A percentile compares a stretch with the other conserved stretches of the same genome.
Conservation (phyloP, 2,888 invertebrate species). For the Incurvaria masculella region DNA sequence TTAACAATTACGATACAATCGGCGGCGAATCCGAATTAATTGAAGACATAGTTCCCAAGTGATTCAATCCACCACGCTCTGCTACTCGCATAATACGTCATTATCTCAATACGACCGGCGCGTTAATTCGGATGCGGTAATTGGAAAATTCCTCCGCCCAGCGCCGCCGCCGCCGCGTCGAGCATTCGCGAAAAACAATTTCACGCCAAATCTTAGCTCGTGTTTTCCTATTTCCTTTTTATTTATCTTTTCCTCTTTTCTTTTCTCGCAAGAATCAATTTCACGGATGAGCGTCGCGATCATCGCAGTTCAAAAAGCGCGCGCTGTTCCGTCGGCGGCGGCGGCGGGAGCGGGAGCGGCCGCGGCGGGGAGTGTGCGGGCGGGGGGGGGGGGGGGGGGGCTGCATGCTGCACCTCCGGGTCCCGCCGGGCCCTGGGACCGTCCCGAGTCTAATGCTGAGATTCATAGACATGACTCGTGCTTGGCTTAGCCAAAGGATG, state of each 20-base stretch:
- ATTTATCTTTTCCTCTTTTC: slow-evolving; percentile 57
- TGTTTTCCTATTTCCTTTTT: slow-evolving; percentile 58
- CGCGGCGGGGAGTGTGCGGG: background rate
- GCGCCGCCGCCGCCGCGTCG: slow-evolving; percentile 28
- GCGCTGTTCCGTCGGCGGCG: slow-evolving; percentile 26
- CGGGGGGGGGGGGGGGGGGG: background rate
- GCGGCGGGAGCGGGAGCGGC: background rate
- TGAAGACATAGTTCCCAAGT: too few species aligned
- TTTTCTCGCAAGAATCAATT: slow-evolving; percentile 53
- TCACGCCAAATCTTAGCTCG: slow-evolving; percentile 58
- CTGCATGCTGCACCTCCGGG: background rate
- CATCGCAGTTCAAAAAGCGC: slow-evolving; percentile 52
- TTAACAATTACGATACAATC: too few species aligned
- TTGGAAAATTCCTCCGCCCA: slow-evolving; percentile 52
- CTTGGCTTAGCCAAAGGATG: too few species aligned
- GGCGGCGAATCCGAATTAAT: too few species aligned
- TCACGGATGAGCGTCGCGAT: slow-evolving; percentile 56
- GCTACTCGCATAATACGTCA: too few species aligned
- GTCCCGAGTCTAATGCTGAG: too few species aligned
- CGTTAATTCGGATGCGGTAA: slow-evolving; percentile 43
- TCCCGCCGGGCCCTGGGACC: background rate
- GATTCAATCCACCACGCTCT: too few species aligned
- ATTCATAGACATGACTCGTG: too few species aligned
- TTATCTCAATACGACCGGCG: background rate
- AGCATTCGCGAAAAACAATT: slow-evolving; percentile 53